phyloP scores from a whole-genome alignment of 2,888 invertebrate species.

The Stictocephala bisonia region DNA sequence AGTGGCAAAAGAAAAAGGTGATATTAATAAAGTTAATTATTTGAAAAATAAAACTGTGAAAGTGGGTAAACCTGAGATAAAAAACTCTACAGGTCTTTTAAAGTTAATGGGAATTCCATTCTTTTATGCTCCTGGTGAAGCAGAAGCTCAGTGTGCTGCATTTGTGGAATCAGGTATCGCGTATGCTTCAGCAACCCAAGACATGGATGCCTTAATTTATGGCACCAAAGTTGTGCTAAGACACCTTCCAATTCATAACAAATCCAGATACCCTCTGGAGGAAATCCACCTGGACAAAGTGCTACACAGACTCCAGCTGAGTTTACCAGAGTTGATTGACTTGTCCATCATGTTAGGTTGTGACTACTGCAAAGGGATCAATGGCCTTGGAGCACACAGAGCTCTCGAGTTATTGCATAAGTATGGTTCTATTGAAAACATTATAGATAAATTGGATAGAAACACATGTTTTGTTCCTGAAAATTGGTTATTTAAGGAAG shows the following conservation, averaged over 20 bases:
- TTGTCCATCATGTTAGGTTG: conserved; percentile 1
- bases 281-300: conserved; percentile 14
- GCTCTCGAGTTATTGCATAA: background rate
- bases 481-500: background rate
- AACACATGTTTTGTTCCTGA: background rate
- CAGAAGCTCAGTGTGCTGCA: conserved; percentile 3
- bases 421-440: conserved; percentile 6
- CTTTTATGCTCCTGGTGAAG: background rate
- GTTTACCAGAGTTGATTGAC: background rate
- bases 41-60: background rate
- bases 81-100: background rate
- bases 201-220: conserved; percentile 1
- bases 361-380: background rate
- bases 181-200: background rate
- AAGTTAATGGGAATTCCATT: conserved; percentile 2
- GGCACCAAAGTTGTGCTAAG: background rate
- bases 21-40: background rate
- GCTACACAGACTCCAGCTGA: background rate
- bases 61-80: background rate
- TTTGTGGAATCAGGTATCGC: background rate
- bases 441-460: background rate
- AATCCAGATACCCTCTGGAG: background rate
- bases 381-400: background rate
- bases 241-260: background rate
- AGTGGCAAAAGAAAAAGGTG: background rate